Conservation (phyloP, 2,888 invertebrate genomes). For the Epirrhoe tristata region DNA sequence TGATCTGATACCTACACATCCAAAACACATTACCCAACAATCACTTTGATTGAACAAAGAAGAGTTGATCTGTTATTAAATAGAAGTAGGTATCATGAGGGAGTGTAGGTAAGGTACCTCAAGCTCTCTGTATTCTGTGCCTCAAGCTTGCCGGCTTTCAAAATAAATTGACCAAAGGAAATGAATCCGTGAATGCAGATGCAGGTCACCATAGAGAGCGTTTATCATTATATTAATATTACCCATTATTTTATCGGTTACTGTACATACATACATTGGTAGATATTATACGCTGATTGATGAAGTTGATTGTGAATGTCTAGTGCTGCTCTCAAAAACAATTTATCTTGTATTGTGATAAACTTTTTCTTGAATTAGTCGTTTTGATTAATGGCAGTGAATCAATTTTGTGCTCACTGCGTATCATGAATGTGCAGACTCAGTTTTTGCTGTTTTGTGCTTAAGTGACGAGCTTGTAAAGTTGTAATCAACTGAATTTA, state of each 20-base stretch:
- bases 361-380: not conserved
- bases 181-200: constrained; percentile 9
- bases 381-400: constrained; percentile 42
- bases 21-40: too few relatives aligned
- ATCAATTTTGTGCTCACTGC: constrained; percentile 39
- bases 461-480: not conserved
- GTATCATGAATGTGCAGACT: constrained; percentile 31
- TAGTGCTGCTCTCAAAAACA: constrained; percentile 1
- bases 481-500: too few relatives aligned
- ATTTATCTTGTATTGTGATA: constrained; percentile 9
- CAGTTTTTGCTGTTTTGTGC: constrained; percentile 24
- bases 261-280: not conserved
- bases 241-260: constrained; percentile 1
- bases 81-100: too few relatives aligned
- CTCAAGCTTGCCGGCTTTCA: not conserved
- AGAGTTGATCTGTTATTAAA: too few relatives aligned
- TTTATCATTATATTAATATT: too few relatives aligned
- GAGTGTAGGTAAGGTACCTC: too few relatives aligned
- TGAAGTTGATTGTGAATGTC: not conserved
- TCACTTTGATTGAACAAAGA: too few relatives aligned
- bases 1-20: too few relatives aligned
- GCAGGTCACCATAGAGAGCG: constrained; percentile 3
- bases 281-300: constrained; percentile 1
- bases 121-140: too few relatives aligned
- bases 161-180: constrained; percentile 4